These are phyloP conservation scores for Castor canadensis DNA, from an alignment of 2,113 vertebrate genomes.

Conservation along the genomic window DNA sequence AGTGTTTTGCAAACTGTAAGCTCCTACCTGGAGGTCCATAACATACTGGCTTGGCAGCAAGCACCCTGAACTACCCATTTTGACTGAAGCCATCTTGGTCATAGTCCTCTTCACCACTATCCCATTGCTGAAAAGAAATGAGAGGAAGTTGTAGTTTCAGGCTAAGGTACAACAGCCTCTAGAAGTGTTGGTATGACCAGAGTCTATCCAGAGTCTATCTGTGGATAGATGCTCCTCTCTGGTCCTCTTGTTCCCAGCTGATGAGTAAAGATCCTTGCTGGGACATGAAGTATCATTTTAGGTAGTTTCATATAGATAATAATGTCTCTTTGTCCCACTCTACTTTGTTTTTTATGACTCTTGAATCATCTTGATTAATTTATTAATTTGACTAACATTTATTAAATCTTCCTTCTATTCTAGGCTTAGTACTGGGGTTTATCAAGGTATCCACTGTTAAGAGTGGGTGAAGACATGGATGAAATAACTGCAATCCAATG, in stretches of 20 bases:
- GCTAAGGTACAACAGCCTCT: background rate
- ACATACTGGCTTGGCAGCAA: background rate
- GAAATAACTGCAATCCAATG: fast-evolving
- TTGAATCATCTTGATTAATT: background rate
- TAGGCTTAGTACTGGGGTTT: background rate
- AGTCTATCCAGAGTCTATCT: too few species aligned
- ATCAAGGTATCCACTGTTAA: too few species aligned
- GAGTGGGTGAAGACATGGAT: background rate
- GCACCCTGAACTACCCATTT: background rate
- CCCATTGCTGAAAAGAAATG: background rate
- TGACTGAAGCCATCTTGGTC: background rate
- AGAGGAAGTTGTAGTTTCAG: background rate
- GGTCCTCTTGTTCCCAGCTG: background rate
- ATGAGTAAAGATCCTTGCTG: background rate
- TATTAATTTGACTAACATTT: background rate
- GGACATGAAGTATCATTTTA: background rate
- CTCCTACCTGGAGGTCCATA: background rate
- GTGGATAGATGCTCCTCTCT: fast-evolving
- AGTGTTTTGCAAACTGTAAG: background rate
- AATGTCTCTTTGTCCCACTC: background rate
- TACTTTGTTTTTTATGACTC: background rate
- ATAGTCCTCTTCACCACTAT: background rate
- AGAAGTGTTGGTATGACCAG: fast-evolving
- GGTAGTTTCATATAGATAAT: background rate
- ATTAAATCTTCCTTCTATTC: background rate